Conservation (phyloP, 2,113 vertebrate species). For the Stegostoma tigrinum region DNA sequence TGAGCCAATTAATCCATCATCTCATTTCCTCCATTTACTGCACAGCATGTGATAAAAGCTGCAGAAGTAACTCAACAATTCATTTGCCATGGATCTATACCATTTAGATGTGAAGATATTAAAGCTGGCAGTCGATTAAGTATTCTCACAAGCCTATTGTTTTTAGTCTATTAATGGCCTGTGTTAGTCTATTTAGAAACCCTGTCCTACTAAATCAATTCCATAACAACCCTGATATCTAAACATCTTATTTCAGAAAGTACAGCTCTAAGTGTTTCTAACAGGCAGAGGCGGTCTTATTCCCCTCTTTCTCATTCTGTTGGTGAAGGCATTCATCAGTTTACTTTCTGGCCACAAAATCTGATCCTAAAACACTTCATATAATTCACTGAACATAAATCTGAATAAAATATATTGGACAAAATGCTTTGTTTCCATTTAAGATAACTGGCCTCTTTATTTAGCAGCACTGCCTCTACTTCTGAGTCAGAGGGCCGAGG, state of each 20-base stretch:
- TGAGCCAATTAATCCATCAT: slow-evolving; percentile 32
- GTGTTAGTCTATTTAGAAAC: not conserved
- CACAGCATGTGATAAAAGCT: slow-evolving; percentile 11
- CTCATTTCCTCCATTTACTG: slow-evolving; percentile 2
- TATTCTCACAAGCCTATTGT: slow-evolving; percentile 15
- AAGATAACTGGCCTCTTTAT: not conserved
- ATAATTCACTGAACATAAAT: not conserved
- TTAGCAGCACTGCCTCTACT: not conserved
- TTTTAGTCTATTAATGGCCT: not conserved
- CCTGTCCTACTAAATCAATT: not conserved
- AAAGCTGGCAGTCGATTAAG: slow-evolving; percentile 10
- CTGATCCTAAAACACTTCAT: not conserved
- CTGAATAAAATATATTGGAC: not conserved
- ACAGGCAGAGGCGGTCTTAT: not conserved
- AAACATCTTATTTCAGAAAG: not conserved
- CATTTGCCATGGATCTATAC: slow-evolving; percentile 23
- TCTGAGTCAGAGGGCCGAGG: no score
- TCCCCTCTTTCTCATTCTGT: not conserved
- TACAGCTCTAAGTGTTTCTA: not conserved
- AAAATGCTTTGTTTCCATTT: not conserved
- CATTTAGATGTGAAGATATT: slow-evolving; percentile 15
- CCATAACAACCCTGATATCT: not conserved
- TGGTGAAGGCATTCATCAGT: not conserved
- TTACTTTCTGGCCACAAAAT: not conserved
- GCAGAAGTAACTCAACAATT: slow-evolving; percentile 16